Conservation (phyloP, 2,888 invertebrate species). For the Chaetogeoica ovagalla region DNA sequence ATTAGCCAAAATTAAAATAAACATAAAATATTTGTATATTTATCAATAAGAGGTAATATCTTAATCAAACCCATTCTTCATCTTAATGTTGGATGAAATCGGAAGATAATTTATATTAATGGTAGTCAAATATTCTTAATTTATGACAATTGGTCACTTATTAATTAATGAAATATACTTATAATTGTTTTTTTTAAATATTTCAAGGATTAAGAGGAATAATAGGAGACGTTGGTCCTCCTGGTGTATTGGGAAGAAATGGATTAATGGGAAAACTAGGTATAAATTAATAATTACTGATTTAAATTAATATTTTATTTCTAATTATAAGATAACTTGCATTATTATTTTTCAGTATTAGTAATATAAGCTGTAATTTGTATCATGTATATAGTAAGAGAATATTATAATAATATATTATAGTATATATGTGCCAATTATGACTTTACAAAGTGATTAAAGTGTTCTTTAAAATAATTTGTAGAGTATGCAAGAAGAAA, state of each 20-base stretch:
- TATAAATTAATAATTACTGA: background rate
- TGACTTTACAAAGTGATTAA: too few relatives aligned
- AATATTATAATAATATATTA: too few relatives aligned
- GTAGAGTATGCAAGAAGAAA: too few relatives aligned
- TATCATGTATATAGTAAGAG: background rate
- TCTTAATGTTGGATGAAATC: too few relatives aligned
- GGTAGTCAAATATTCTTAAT: too few relatives aligned
- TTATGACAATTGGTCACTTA: background rate
- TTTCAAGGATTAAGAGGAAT: conserved; percentile 58
- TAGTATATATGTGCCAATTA: too few relatives aligned
- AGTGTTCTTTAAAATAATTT: too few relatives aligned
- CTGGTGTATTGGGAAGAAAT: conserved; percentile 47
- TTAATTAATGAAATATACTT: background rate
- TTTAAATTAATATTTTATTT: background rate
- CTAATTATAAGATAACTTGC: background rate
- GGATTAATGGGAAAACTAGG: conserved; percentile 52
- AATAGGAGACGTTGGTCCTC: conserved; percentile 54
- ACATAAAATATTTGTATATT: background rate
- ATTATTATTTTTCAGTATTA: background rate
- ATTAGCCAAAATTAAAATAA: too few relatives aligned
- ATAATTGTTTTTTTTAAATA: conserved; percentile 12
- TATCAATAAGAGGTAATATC: background rate
- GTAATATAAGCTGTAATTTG: background rate
- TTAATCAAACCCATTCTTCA: too few relatives aligned
- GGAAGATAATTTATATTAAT: too few relatives aligned